Conservation (phyloP, 2,797 vertebrate genomes). For the Paramormyrops hopkinsi region DNA sequence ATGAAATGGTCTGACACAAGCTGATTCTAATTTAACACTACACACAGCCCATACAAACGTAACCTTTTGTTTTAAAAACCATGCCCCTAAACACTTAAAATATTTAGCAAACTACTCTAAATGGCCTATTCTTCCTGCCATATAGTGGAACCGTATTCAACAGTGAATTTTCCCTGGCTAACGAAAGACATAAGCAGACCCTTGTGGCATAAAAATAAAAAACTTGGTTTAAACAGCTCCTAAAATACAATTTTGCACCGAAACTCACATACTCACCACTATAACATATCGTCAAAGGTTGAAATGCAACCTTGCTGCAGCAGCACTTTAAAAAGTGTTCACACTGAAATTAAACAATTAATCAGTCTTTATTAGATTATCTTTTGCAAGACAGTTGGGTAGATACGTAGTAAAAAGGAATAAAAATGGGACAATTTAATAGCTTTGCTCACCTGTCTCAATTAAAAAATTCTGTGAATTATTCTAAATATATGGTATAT, state of each 20-base stretch:
- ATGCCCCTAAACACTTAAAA: constrained; percentile 46
- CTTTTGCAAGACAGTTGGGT: neutral
- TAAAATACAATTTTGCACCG: neutral
- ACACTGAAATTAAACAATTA: neutral
- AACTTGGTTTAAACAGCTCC: constrained; percentile 24
- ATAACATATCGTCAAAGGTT: neutral
- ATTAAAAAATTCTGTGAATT: neutral
- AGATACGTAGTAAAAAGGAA: neutral
- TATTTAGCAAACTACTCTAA: constrained; percentile 33
- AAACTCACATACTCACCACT: neutral
- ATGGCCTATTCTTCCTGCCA: constrained; percentile 33
- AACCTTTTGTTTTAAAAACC: neutral
- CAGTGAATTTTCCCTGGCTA: constrained; percentile 32
- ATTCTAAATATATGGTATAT: neutral
- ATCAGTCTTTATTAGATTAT: neutral
- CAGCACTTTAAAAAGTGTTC: neutral
- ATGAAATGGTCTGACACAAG: neutral
- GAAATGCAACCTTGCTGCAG: neutral
- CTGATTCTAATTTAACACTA: neutral
- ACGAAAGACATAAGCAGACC: constrained; percentile 31
- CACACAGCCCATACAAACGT: neutral
- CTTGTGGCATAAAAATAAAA: neutral
- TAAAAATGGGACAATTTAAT: neutral
- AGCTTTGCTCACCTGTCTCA: neutral
- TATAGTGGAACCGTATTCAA: constrained; percentile 37